phyloP scores from a whole-genome alignment of 2,888 invertebrate species.

The Phaonia tiefii region DNA sequence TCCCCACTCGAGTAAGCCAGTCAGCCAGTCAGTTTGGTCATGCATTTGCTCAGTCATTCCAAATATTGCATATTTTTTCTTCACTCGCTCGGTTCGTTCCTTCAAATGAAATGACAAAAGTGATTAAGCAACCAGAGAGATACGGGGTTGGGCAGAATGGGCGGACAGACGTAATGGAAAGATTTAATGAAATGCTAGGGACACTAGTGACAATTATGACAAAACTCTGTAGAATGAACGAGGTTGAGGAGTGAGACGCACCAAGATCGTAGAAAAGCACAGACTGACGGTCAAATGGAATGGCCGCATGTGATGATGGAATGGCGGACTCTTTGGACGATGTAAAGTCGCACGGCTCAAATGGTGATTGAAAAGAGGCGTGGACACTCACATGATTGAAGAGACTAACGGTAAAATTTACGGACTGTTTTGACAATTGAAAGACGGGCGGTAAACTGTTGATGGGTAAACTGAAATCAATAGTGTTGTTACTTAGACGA shows the following conservation, averaged over 20 bases:
- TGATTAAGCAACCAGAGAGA: conserved; percentile 27
- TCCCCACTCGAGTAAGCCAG: too few species aligned
- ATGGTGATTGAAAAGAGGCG: too few species aligned
- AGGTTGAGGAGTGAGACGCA: too few species aligned
- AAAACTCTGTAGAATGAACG: conserved; percentile 19
- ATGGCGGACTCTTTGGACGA: too few species aligned
- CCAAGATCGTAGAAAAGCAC: too few species aligned
- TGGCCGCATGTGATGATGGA: not conserved
- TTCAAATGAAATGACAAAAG: conserved; percentile 43
- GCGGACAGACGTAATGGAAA: not conserved
- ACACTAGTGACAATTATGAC: conserved; percentile 6
- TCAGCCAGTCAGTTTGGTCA: not conserved
- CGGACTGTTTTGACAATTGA: too few species aligned
- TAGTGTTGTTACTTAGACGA: too few species aligned
- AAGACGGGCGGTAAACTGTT: too few species aligned
- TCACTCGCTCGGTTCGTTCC: conserved; percentile 15
- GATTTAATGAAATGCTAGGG: not conserved
- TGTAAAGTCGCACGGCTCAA: not conserved
- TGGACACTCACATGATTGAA: too few species aligned
- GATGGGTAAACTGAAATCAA: too few species aligned
- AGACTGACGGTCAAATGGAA: not conserved
- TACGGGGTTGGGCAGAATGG: not conserved
- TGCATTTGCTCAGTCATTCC: conserved; percentile 10
- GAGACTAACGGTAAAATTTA: too few species aligned
- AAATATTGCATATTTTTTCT: conserved; percentile 6